Evolutionary conservation across 2,113 vertebrate species (phyloP), one percentile per base, ranked within the genome.

Genomic region (Steatornis caripensis): DNA sequence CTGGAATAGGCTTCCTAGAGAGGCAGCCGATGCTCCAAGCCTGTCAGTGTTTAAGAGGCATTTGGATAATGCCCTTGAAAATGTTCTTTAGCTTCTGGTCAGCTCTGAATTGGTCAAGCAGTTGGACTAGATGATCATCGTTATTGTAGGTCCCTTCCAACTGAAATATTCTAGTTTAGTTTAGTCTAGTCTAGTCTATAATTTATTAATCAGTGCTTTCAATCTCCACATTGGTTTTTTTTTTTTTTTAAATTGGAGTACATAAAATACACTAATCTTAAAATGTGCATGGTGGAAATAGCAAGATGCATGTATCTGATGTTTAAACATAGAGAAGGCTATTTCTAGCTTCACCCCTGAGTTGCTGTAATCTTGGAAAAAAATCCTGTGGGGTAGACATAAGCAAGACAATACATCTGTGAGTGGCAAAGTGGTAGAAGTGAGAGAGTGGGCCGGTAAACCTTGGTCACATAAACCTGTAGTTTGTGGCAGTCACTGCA

Each of bases 11-110:
- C 6, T 69, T 77, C 7, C 22, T 76, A 32, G 15, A 72, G 32
- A 41, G 5, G 5, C 48, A 6, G 2, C 16, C 1, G 0, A 15
- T 71, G 13, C 14, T 15, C 26, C 24, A 46, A 45, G 21, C 4
- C 6, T 34, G 9, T 58, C 32, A 72, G 15, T 37, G 7, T 62
- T 80, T 54, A 54, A 36, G 15, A 54, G 10, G 3, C 4, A 41
- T 58, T 93, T 76, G 8, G n/a, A 43, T 24, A 91, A 66, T 22
- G 14, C 4, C 3, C 13, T 76, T 71, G 62, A 30, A 6, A 68
- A 62, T 13, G 26, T 9, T 6, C 8, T 68, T 71, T 64, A 45
- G 1, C 5, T 68, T 74, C 66, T 49, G 2, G 1, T 91, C 16
- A 64, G n/a, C 12, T 11, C 43, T 80, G 43, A 62, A 37, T 9